A percentile compares a stretch with the other conserved stretches of the same genome.
Conservation (phyloP, 2,113 vertebrate genomes). For the Calidris pygmaea region DNA sequence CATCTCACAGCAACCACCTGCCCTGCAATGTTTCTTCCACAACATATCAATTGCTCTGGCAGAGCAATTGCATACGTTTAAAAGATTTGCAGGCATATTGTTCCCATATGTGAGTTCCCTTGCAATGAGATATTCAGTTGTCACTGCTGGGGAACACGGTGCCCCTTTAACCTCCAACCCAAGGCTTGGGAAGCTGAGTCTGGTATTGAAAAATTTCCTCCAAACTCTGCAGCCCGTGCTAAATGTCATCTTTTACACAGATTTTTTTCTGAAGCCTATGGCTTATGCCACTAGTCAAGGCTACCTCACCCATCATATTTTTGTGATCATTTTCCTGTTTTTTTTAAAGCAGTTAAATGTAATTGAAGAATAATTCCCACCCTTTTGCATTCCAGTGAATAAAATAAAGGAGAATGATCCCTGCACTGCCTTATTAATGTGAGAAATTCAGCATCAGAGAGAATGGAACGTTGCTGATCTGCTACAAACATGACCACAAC, state of each 20-base stretch:
- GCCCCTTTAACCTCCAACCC: conserved; percentile 65
- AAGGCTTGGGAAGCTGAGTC: neutral
- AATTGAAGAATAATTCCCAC: neutral
- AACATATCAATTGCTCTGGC: conserved; percentile 67
- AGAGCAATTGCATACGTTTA: conserved; percentile 60
- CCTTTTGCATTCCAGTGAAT: neutral
- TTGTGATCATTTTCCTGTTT: neutral
- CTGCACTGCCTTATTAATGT: neutral
- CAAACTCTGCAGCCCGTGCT: neutral
- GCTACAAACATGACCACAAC: neutral
- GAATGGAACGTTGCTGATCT: neutral
- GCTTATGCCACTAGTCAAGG: neutral
- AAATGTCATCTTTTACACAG: neutral
- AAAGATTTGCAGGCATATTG: conserved; percentile 64
- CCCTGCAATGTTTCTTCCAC: conserved; percentile 54
- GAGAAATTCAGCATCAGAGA: neutral
- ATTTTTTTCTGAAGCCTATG: neutral
- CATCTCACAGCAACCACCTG: conserved; percentile 73
- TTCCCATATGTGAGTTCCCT: conserved; percentile 64
- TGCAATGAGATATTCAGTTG: conserved; percentile 58
- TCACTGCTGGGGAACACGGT: conserved; percentile 40
- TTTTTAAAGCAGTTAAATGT: neutral
- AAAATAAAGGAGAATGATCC: neutral
- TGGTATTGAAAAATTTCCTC: conserved; percentile 20
- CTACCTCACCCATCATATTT: neutral